Base-by-base conservation (phyloP, 2,797 vertebrate species). In the Leontocebus nigricollis region DNA sequence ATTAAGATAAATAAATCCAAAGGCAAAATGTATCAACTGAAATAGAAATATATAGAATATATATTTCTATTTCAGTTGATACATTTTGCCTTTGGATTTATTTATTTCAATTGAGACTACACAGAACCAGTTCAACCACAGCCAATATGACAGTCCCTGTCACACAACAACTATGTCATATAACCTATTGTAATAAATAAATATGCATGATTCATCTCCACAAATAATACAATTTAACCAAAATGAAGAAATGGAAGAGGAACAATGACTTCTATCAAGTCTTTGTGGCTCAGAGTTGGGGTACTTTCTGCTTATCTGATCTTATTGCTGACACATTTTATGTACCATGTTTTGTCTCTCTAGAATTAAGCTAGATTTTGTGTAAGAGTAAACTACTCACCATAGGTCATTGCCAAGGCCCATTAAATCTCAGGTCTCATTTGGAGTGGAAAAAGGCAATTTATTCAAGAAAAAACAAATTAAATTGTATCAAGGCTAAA, bases 381-480 rank as follows among this genome's bases (percentile, higher is more conserved):
- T 80, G 4, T 80, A 64, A 80, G 30, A 57, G 5, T 73, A 84
- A 72, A 67, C n/a, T 82, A 73, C 33, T 93, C 48, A 70, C 50
- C 11, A 41, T 80, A 92, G 7, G 26, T 70, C 22, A 33, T 52
- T 27, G 7, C 20, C 70, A 90, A 73, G 19, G 39, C 1, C 27
- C 46, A 30, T 64, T 70, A 96, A 87, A 93, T 89, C 57, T 39
- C 41, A 85, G n/a, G 36, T 95, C 9, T 61, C 13, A 80, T 6
- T 20, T 70, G 24, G 12, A 95, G 24, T 80, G 26, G 11, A 36
- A 90, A 95, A 93, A 81, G 22, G 72, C 11, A 77, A 81, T 39
- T 79, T 82, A 80, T 88, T 80, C 44, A 95, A 88, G 36, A 93
- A 97, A 79, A 48, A 97, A 83, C 14, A 80, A 52, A 59, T 91